Evolutionary conservation across 2,113 vertebrate species (phyloP), one percentile per base, ranked within the genome.

Genomic region (Chionis minor): DNA sequence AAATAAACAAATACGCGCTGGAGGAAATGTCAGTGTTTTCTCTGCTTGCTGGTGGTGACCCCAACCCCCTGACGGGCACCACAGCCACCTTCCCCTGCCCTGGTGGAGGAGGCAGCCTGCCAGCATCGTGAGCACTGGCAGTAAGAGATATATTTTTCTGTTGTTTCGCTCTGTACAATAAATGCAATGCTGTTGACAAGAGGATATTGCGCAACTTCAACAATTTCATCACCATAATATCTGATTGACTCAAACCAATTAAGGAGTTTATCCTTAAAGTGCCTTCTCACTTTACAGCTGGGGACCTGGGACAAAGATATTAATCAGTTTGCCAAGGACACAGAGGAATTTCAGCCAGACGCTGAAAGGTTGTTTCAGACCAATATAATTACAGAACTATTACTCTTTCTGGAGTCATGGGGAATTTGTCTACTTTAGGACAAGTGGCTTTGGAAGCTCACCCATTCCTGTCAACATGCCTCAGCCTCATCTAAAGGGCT

Each of bases 101-200:
- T 38, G 67, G 52, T 0, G 0, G 21, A 63, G 38, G 12, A 40
- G 33, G 44, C 52, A 81, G 61, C 20, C 32, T 6, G 4, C 65
- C 69, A 92, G 61, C 56, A 69, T 52, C 8, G 1, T 16, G 12
- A 81, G 28, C 0, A 0, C 23, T 62, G 71, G 35, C 80, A 88
- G 33, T 38, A 93, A 42, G 44, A 91, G 44, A 61, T 55, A 22
- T 5, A 47, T 85, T 86, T 91, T 86, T 89, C 61, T 51, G 4
- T 44, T 11, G 2, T 84, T 94, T 86, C 65, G 8, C 42, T 92
- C 65, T 89, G 47, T 49, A 84, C 65, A 61, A 52, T 61, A 81
- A 96, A 89, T 30, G 24, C 38, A 69, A 20, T 27, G 35, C 70
- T 89, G 77, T 52, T 94, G 79, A 94, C 52, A 92, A 87, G 73